Evolutionary conservation across 2,797 vertebrate species (phyloP).

Genomic region (Phataginus tetradactyla): DNA sequence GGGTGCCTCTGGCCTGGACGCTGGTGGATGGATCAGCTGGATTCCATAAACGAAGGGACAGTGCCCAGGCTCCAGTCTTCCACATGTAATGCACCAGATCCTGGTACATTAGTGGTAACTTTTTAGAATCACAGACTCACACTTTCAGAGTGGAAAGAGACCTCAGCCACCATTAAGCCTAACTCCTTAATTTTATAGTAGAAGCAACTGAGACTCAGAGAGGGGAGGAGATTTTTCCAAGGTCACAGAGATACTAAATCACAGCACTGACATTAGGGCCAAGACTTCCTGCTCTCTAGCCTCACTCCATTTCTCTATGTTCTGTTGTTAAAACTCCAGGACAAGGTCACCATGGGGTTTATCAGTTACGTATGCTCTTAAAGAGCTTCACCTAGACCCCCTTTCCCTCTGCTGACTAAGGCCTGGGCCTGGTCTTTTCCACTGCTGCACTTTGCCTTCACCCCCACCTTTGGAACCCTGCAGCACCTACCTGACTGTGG

Average conservation of each 20-base stretch:
- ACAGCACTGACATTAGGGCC: neutral
- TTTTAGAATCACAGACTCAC: neutral
- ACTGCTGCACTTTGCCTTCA: neutral
- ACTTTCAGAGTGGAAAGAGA: slow-evolving; percentile 42
- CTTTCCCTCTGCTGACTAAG: neutral
- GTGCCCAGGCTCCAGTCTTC: neutral
- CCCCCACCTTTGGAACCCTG: neutral
- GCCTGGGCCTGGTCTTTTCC: neutral
- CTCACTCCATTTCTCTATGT: neutral
- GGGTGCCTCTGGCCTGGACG: neutral
- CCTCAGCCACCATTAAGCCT: neutral
- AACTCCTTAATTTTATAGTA: neutral
- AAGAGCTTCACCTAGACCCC: neutral
- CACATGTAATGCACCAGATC: neutral
- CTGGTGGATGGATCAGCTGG: neutral
- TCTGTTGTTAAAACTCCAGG: neutral
- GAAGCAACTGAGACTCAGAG: neutral
- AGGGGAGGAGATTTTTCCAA: neutral
- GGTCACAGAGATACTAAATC: neutral
- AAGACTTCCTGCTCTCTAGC: neutral
- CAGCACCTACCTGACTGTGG: neutral
- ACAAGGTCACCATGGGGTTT: neutral
- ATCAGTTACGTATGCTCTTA: neutral
- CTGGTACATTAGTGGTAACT: too few species aligned
- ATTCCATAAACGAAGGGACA: neutral